These are phyloP conservation scores for Melitaea athalia DNA, from an alignment of 2,888 invertebrate genomes.

Conservation along the genomic window DNA sequence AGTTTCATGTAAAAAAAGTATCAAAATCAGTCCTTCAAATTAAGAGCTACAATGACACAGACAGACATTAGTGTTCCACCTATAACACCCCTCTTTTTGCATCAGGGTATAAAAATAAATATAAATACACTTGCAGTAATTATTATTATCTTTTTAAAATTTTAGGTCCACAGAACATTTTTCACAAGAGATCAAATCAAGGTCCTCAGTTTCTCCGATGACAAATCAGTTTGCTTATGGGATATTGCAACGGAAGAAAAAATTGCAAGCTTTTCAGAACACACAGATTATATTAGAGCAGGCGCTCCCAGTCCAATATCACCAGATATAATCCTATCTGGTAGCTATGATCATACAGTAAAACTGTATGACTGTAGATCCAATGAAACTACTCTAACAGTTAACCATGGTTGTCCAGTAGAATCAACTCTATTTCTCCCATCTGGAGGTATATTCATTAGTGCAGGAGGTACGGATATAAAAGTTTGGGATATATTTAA, in stretches of 20 bases:
- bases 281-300: slow-evolving; percentile 91
- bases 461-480: slow-evolving; percentile 95
- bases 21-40: no score
- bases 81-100: no score
- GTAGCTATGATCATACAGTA: slow-evolving; percentile 94
- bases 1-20: no score
- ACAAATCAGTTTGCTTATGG: slow-evolving; percentile 93
- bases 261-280: slow-evolving; percentile 85
- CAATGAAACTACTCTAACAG: slow-evolving; percentile 85
- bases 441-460: slow-evolving; percentile 93
- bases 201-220: slow-evolving; percentile 94
- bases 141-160: slow-evolving; percentile 26
- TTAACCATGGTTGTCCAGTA: slow-evolving; percentile 94
- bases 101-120: no score
- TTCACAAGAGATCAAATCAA: slow-evolving; percentile 91
- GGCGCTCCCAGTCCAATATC: slow-evolving; percentile 90
- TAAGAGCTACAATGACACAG: no score
- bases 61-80: no score
- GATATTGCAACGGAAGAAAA: slow-evolving; percentile 93
- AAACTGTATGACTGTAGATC: slow-evolving; percentile 94
- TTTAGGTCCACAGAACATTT: slow-evolving; percentile 88
- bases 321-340: slow-evolving; percentile 89
- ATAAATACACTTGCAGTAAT: no score
- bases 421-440: slow-evolving; percentile 94
- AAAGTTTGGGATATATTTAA: slow-evolving; percentile 96